phyloP scores from a whole-genome alignment of 2,113 vertebrate species.

The Pseudopipra pipra region DNA sequence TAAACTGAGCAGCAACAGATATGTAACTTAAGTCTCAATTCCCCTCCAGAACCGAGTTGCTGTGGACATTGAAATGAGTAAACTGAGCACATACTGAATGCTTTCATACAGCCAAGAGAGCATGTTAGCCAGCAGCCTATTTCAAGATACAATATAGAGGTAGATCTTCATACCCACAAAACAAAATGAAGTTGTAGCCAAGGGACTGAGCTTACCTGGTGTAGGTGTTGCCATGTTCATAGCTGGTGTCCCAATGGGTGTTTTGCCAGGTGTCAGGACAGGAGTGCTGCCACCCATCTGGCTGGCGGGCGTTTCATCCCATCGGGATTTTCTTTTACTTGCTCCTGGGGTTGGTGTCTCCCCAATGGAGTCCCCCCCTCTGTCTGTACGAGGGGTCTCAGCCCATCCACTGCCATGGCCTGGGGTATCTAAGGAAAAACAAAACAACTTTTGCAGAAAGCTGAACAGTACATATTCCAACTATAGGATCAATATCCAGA shows the following conservation, averaged over 20 bases:
- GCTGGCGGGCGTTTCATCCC: conserved; percentile 97
- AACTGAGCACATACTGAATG: background rate
- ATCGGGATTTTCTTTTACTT: conserved; percentile 96
- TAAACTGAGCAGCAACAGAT: background rate
- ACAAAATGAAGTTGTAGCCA: background rate
- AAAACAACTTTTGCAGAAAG: background rate
- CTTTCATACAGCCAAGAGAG: background rate
- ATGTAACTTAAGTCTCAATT: background rate
- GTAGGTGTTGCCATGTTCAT: conserved; percentile 99
- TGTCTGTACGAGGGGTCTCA: conserved; percentile 93
- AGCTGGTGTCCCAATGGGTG: conserved; percentile 95
- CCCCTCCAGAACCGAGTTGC: background rate
- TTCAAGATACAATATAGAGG: background rate
- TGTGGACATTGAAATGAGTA: background rate
- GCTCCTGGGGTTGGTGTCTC: conserved; percentile 97
- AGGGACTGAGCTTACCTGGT: conserved; percentile 78
- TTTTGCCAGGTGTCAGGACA: conserved; percentile 94
- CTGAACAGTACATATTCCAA: background rate
- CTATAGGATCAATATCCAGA: background rate
- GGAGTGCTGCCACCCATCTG: conserved; percentile 98
- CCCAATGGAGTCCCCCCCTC: conserved; percentile 95
- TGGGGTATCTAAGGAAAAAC: conserved; percentile 84
- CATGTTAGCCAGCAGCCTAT: background rate
- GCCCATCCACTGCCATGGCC: conserved; percentile 98
- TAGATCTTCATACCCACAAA: background rate